These are phyloP conservation scores for Garra rufa DNA, from an alignment of 2,113 vertebrate species.

Conservation along the genomic window DNA sequence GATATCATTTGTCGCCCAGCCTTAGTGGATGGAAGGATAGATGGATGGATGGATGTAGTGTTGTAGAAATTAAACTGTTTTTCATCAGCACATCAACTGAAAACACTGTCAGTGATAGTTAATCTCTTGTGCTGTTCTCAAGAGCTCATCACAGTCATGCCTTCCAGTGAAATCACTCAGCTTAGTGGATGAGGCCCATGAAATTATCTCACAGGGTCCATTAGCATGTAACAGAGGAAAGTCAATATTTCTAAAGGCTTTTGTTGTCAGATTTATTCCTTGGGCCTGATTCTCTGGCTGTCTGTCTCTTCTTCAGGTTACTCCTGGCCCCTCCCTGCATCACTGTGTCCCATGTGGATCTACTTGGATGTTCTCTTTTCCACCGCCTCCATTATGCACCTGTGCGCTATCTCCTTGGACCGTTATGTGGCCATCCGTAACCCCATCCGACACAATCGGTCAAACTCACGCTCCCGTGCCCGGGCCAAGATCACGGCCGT, in stretches of 20 bases:
- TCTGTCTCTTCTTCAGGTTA: conserved; percentile 78
- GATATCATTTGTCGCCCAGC: not conserved
- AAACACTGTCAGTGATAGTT: not conserved
- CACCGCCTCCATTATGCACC: conserved; percentile 96
- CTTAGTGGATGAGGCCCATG: not conserved
- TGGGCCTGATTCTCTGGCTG: not conserved
- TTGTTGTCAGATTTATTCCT: not conserved
- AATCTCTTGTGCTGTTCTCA: not conserved
- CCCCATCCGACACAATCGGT: conserved; percentile 93
- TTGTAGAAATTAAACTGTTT: not conserved
- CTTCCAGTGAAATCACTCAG: not conserved
- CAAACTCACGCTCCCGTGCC: conserved; percentile 92
- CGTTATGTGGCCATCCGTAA: conserved; percentile 94
- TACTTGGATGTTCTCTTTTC: conserved; percentile 96
- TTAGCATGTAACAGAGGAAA: not conserved
- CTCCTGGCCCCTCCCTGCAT: conserved; percentile 86
- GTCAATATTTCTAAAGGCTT: conserved; percentile 1
- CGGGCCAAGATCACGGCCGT: conserved; percentile 93
- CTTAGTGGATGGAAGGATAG: not conserved
- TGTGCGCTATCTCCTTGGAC: conserved; percentile 95
- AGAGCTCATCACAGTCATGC: not conserved
- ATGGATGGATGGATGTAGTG: not conserved
- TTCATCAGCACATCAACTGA: not conserved
- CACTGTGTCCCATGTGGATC: conserved; percentile 92
- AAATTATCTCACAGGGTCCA: not conserved